A percentile compares a stretch with the other conserved stretches of the same genome.
These are phyloP conservation scores for Lethocerus indicus DNA, from an alignment of 1,140 invertebrate species.

Conservation along the genomic window DNA sequence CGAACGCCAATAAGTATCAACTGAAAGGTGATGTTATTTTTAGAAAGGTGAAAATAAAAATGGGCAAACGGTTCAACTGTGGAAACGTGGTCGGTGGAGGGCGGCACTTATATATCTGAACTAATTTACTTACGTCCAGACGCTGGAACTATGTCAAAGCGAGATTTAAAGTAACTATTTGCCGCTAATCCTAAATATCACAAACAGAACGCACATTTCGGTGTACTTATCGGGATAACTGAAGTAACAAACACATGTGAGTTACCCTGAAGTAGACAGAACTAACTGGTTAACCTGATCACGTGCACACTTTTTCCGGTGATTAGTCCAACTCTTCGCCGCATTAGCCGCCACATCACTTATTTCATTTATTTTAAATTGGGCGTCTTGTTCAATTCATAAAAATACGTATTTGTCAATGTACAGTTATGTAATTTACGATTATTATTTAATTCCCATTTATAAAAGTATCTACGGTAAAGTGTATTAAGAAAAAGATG, in stretches of 20 bases:
- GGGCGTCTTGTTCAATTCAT: too few species aligned
- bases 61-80: neutral
- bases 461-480: too few species aligned
- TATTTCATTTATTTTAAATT: too few species aligned
- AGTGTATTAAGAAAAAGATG: too few species aligned
- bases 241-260: neutral
- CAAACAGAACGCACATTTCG: neutral
- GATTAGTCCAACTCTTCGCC: too few species aligned
- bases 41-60: slow-evolving; percentile 1
- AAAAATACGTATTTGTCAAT: too few species aligned
- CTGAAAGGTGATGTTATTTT: slow-evolving; percentile 1
- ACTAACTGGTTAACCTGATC: slow-evolving; percentile 1
- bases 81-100: slow-evolving; percentile 1
- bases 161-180: neutral
- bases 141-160: neutral
- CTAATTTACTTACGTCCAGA: neutral
- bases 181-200: neutral
- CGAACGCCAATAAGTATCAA: slow-evolving; percentile 2
- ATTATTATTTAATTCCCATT: too few species aligned
- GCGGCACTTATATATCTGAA: neutral
- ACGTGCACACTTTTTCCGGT: slow-evolving; percentile 5
- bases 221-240: too few species aligned
- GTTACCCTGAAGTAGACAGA: neutral
- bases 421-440: too few species aligned
- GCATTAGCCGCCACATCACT: too few species aligned